Conservation (phyloP, 2,888 invertebrate genomes). For the Eupsilia transversa region DNA sequence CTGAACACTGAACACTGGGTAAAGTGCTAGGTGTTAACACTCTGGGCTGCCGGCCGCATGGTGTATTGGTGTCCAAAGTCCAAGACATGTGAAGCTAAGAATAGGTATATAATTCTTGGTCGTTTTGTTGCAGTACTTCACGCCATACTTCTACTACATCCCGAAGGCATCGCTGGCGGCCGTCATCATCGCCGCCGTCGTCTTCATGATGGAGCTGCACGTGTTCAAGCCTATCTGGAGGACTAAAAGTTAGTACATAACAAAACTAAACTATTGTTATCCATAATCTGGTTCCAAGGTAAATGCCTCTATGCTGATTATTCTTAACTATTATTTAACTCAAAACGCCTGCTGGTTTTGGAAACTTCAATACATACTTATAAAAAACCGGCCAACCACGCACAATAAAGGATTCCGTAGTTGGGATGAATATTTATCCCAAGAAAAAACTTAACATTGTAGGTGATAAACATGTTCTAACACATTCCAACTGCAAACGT, state of each 20-base stretch:
- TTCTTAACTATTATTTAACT: not conserved
- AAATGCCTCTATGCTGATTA: not conserved
- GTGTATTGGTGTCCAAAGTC: not conserved
- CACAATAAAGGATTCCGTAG: too few species aligned
- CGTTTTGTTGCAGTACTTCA: conserved; percentile 91
- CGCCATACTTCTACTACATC: conserved; percentile 95
- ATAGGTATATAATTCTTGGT: too few species aligned
- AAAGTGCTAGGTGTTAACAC: not conserved
- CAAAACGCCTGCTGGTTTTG: not conserved
- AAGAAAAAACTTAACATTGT: too few species aligned
- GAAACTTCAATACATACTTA: not conserved
- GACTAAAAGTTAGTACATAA: conserved; percentile 92
- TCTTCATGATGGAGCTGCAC: conserved; percentile 95
- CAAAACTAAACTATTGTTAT: too few species aligned
- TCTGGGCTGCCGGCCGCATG: too few species aligned
- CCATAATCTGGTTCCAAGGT: not conserved
- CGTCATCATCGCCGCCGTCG: conserved; percentile 96
- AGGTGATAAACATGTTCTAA: too few species aligned
- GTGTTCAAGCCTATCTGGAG: conserved; percentile 95
- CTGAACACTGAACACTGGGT: too few species aligned
- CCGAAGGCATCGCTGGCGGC: conserved; percentile 95
- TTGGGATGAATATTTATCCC: too few species aligned
- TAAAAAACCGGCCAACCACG: too few species aligned
- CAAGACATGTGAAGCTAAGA: not conserved
- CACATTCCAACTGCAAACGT: too few species aligned